phyloP scores from a whole-genome alignment of 2,888 invertebrate genomes.

The Xestobium rufovillosum region DNA sequence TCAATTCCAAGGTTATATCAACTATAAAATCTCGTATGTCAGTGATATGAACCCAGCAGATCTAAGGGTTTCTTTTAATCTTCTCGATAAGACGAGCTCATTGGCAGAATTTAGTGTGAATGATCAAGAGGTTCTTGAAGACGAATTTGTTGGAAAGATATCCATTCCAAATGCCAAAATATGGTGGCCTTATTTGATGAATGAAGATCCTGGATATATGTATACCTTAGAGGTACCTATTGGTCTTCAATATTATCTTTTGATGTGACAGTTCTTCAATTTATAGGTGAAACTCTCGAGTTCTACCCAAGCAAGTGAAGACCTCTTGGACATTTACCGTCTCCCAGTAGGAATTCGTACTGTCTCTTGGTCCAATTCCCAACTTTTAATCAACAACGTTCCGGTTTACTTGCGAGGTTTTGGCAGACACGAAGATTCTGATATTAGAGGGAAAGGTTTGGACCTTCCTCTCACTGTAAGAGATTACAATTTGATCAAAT shows the following conservation, averaged over 20 bases:
- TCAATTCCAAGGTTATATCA: too few species aligned
- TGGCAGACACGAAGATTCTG: conserved; percentile 91
- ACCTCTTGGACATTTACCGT: conserved; percentile 78
- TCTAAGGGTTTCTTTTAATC: too few species aligned
- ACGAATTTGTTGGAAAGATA: too few species aligned
- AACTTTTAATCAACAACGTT: conserved; percentile 70
- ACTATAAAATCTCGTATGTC: too few species aligned
- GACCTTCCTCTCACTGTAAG: conserved; percentile 80
- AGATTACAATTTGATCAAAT: conserved; percentile 87
- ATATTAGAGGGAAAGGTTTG: conserved; percentile 87
- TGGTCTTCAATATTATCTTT: too few species aligned
- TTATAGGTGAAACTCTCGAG: too few species aligned
- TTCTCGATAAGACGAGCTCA: too few species aligned
- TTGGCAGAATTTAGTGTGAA: too few species aligned
- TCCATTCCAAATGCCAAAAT: conserved; percentile 65
- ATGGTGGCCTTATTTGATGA: conserved; percentile 93
- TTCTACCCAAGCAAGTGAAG: too few species aligned
- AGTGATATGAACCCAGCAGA: too few species aligned
- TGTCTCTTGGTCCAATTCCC: conserved; percentile 67
- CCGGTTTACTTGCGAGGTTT: conserved; percentile 88
- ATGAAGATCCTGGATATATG: conserved; percentile 70
- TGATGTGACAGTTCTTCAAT: too few species aligned
- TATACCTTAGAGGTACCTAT: conserved; percentile 79
- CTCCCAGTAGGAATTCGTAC: conserved; percentile 82
- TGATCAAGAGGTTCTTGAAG: too few species aligned